Conservation (phyloP, 2,113 vertebrate genomes). For the Megaleporinus macrocephalus region DNA sequence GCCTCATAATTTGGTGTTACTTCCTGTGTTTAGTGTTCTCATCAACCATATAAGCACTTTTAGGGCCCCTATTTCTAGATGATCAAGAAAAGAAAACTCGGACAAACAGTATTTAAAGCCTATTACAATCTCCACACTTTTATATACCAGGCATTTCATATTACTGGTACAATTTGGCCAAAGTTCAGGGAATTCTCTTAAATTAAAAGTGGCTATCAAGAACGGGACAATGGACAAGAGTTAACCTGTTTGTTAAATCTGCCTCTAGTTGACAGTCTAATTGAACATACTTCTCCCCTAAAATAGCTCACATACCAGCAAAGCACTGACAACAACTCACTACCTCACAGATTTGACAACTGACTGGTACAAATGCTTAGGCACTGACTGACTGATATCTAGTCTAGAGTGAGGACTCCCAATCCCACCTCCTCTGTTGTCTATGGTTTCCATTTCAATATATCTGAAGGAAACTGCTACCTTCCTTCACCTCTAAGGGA, state of each 20-base stretch:
- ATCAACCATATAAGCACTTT: slow-evolving; percentile 53
- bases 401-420: slow-evolving; percentile 47
- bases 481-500: slow-evolving; percentile 14
- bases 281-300: slow-evolving; percentile 46
- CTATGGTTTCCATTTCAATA: slow-evolving; percentile 36
- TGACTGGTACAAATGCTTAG: slow-evolving; percentile 67
- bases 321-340: slow-evolving; percentile 82
- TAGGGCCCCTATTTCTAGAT: slow-evolving; percentile 66
- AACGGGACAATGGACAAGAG: slow-evolving; percentile 22
- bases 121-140: slow-evolving; percentile 63
- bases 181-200: background rate
- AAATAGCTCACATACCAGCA: slow-evolving; percentile 70
- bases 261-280: slow-evolving; percentile 56
- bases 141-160: slow-evolving; percentile 53
- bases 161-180: background rate
- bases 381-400: slow-evolving; percentile 55
- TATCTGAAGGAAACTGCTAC: slow-evolving; percentile 29
- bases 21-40: slow-evolving; percentile 38
- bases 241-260: slow-evolving; percentile 10
- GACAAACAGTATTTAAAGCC: slow-evolving; percentile 7
- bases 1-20: slow-evolving; percentile 27
- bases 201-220: background rate
- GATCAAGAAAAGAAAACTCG: slow-evolving; percentile 28
- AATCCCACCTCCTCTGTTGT: slow-evolving; percentile 24
- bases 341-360: slow-evolving; percentile 77